Base-by-base conservation (phyloP, 2,888 invertebrate species). In the Parnassius apollo region DNA sequence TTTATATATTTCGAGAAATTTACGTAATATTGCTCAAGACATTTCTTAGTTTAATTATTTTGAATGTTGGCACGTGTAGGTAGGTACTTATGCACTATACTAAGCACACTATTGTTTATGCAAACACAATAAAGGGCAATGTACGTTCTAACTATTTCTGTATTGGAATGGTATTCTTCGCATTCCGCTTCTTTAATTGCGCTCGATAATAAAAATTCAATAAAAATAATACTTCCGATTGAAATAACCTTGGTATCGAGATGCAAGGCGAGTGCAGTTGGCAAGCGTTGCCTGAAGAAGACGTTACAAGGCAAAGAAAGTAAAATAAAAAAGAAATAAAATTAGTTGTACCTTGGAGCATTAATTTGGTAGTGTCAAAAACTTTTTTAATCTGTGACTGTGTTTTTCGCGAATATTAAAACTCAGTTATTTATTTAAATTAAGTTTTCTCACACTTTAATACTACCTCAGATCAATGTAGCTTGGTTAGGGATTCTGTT, bases 171-270 rank as follows among this genome's bases (percentile, higher is more conserved):
- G 44, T 50, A 51, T 25, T 45, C 57, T 12, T 12, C 11, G 12
- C 25, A 42, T 54, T 1, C n/a, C 25, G 44, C 42, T 45, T 50
- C 8, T 48, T n/a, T 42, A 56, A 53, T 62, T 57, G 53, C n/a
- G 18, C 51, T 48, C 64, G 55, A 70, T 69, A 73, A 75, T 72
- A 74, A 81, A 80, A 77, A 74, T 77, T 75, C 78, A 80, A 81
- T 77, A 75, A 73, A 75, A 73, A 67, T 68, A 69, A 71, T 68
- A 69, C 63, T 53, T 62, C 69, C 68, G 81, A 84, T 85, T 76
- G 81, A 83, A 86, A 84, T 84, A 85, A 80, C 85, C 84, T 85
- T 84, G 80, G 70, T 76, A 77, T 52, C 55, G 71, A 72, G 68
- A 74, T 74, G 75, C 80, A 77, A 69, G 72, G 12, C 71, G 73